These are phyloP conservation scores for Itoplectis maculator DNA, from an alignment of 2,888 invertebrate species.

Conservation along the genomic window DNA sequence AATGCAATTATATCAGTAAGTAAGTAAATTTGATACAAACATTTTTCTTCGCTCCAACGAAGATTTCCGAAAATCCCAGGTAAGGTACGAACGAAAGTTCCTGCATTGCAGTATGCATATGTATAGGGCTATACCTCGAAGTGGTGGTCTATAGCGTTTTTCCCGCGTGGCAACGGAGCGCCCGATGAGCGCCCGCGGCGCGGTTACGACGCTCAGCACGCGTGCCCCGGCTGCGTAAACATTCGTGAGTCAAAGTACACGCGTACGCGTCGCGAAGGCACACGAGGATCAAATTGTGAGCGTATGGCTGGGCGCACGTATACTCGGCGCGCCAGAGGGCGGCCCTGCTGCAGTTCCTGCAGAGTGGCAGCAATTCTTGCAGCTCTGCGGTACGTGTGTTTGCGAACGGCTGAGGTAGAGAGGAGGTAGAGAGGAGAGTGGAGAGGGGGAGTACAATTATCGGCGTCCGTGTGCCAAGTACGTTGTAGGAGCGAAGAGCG, in stretches of 20 bases:
- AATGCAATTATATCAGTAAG: too few species aligned
- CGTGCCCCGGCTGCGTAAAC: constrained; percentile 53
- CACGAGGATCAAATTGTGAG: neutral
- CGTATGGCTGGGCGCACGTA: neutral
- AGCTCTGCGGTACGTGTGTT: constrained; percentile 3
- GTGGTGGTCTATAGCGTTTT: too few species aligned
- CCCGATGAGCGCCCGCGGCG: neutral
- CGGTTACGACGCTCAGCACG: constrained; percentile 28
- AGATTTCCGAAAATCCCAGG: neutral
- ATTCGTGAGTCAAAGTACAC: constrained; percentile 59
- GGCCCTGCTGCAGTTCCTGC: neutral
- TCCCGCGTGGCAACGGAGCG: constrained; percentile 9
- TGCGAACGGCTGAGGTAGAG: neutral
- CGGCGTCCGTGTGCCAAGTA: constrained; percentile 10
- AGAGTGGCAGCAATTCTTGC: constrained; percentile 14
- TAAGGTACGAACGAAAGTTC: neutral
- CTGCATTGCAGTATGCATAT: neutral
- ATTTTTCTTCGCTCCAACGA: too few species aligned
- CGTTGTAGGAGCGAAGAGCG: neutral
- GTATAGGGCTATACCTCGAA: neutral
- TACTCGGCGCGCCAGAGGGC: too few species aligned
- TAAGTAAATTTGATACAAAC: too few species aligned
- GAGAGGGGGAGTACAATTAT: neutral
- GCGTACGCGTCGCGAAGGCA: constrained; percentile 2
- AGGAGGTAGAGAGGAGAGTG: too few species aligned